Evolutionary conservation across 2,797 vertebrate genomes (phyloP), one percentile per base, ranked within the genome.

Genomic region (Arnoldichthys spilopterus): DNA sequence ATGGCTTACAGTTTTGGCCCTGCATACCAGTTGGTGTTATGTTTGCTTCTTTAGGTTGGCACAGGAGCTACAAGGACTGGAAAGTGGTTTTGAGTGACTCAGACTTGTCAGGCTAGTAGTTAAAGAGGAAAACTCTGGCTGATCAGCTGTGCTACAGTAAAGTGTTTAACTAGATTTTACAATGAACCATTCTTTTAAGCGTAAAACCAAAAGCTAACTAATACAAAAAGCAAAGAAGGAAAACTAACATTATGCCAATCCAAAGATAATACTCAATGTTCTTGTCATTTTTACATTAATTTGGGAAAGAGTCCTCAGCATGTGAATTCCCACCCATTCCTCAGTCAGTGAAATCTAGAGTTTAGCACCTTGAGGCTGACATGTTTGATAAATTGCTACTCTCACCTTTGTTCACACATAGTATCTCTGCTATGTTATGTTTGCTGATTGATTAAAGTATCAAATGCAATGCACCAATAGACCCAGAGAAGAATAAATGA

Each of bases 391-490:
- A 79, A 47, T 58, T 64, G 12, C n/a, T 26, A n/a, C 43, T 71
- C 56, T 49, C 62, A 51, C 64, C 74, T 70, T 61, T 77, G 45
- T 28, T 77, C 40, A 26, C 69, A 56, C 51, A 43, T 18, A 4
- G 3, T 69, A 70, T 54, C 18, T 62, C 49, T 24, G 26, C 40
- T 63, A 59, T 15, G 20, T 59, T 66, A 43, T 47, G 18, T 74
- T 80, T 63, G 45, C 32, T 51, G 49, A 64, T 73, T 73, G 59
- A 56, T 43, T 72, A 72, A 67, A 76, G 28, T 13, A 22, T n/a
- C n/a, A n/a, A n/a, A n/a, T n/a, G n/a, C n/a, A n/a, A n/a, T n/a
- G n/a, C n/a, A n/a, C n/a, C n/a, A n/a, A n/a, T n/a, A n/a, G n/a
- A n/a, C n/a, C n/a, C n/a, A n/a, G n/a, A n/a, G n/a, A n/a, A n/a